Evolutionary conservation across 2,888 invertebrate genomes (phyloP), one percentile per base, ranked within the genome.

Genomic region (Dromius quadrimaculatus): DNA sequence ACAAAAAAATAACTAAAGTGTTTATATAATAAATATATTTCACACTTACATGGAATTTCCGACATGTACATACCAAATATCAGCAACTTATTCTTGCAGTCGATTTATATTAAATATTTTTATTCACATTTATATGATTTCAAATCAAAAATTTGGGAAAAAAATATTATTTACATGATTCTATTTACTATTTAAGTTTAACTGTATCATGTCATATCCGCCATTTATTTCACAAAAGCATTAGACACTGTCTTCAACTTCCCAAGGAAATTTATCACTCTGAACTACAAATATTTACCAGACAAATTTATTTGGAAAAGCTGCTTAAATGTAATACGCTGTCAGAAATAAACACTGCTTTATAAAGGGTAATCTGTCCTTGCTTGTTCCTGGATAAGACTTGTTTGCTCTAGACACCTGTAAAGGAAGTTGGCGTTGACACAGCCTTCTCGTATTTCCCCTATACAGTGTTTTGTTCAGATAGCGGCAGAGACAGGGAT

Each of bases 381-480:
- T 15, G 15, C 15, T 15, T 41, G 41, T 41, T 41, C 15, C 41
- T 15, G 41, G 41, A 41, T 41, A 41, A 41, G 41, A 41, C 13
- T n/a, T 41, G 41, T 41, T 41, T 41, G 41, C 41, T 41, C 15
- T 41, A 15, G 41, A 11, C 41, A 41, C 41, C 41, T 41, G 41
- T 41, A 41, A 41, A 41, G 41, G 41, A 41, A 41, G 41, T 41
- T 41, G 41, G 41, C 41, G 41, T 2, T 41, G 41, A 41, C 41
- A 41, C 15, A 41, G 41, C 15, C 41, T 1, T 13, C 41, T 41
- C 41, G 15, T 41, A 41, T 41, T 41, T 41, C 41, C 41, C 41
- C 15, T 41, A 15, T 15, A 41, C 15, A 41, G 41, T 41, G 41
- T 41, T 41, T 41, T 41, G 41, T 41, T 41, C 41, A 3, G 41